phyloP scores from a whole-genome alignment of 2,888 invertebrate genomes.

The Archips crataeganus region DNA sequence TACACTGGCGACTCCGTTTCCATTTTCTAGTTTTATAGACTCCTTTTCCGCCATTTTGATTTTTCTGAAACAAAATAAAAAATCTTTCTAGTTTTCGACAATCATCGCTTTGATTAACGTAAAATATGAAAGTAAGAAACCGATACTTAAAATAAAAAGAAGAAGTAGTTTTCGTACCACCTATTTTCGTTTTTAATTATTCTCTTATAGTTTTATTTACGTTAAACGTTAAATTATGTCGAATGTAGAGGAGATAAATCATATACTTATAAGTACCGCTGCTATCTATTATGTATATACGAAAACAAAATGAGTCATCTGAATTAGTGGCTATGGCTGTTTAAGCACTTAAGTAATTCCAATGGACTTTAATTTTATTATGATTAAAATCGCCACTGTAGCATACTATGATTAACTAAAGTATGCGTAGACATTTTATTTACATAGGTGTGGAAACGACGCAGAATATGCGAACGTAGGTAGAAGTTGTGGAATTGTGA shows the following conservation, averaged over 20 bases:
- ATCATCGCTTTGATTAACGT: no score
- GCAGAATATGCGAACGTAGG: not conserved
- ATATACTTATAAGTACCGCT: no score
- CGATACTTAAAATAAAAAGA: no score
- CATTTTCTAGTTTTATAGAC: slow-evolving; percentile 54
- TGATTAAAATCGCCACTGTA: not conserved
- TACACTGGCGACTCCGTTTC: slow-evolving; percentile 52
- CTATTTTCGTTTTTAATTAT: no score
- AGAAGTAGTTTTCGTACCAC: no score
- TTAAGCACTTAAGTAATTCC: not conserved
- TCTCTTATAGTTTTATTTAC: no score
- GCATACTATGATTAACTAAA: not conserved
- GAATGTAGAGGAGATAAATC: no score
- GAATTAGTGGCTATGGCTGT: not conserved
- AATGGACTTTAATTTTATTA: not conserved
- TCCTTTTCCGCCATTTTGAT: slow-evolving; percentile 61
- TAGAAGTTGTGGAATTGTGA: no score
- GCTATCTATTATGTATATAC: not conserved
- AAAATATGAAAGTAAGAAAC: no score
- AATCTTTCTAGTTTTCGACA: slow-evolving; percentile 1
- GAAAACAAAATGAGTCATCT: not conserved
- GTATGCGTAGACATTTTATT: not conserved
- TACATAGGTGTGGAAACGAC: not conserved
- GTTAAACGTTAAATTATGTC: no score
- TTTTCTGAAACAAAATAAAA: slow-evolving; percentile 54